Base-by-base conservation (phyloP, 2,888 invertebrate genomes). In the Drosophila siamana region DNA sequence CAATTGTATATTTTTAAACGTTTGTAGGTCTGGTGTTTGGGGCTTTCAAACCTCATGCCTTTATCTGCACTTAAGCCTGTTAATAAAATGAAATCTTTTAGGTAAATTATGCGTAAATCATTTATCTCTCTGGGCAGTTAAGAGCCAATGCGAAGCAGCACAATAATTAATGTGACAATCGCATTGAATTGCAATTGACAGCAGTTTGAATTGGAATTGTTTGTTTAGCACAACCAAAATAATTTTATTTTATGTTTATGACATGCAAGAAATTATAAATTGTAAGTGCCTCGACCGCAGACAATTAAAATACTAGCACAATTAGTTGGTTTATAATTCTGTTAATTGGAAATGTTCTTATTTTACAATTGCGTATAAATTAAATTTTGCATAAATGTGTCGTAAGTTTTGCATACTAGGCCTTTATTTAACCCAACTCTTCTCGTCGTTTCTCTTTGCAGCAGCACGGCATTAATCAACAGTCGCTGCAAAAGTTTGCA, bases 401-500 rank as follows among this genome's bases (percentile, higher is more conserved):
- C n/a, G n/a, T n/a, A n/a, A n/a, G n/a, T n/a, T n/a, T n/a, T n/a
- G n/a, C n/a, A 19, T 19, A 19, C 19, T 19, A 19, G 26, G 16
- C 16, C 8, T 41, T 43, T 5, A 28, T 30, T 13, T 9, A 16
- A 13, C 3, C 24, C 4, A 40, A 26, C 15, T 54, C 1, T 5
- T 43, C 1, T 24, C 3, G 9, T 13, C 36, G 57, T 19, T 41
- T 57, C 48, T 55, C 43, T 41, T 73, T 76, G 59, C 90, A 88
- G 86, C 88, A 89, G 55, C 85, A 91, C 74, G 86, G 85, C 72
- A 89, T 92, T 71, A 91, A 92, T 89, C 91, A 92, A 78, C 91
- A 91, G 74, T 92, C 92, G 74, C 85, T 93, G 73, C 92, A 93
- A 88, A 92, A 92, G 85, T 92, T 93, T 85, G 92, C 92, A 54